Evolutionary conservation across 2,888 invertebrate species (phyloP).

Genomic region (Lepidonotus clava): DNA sequence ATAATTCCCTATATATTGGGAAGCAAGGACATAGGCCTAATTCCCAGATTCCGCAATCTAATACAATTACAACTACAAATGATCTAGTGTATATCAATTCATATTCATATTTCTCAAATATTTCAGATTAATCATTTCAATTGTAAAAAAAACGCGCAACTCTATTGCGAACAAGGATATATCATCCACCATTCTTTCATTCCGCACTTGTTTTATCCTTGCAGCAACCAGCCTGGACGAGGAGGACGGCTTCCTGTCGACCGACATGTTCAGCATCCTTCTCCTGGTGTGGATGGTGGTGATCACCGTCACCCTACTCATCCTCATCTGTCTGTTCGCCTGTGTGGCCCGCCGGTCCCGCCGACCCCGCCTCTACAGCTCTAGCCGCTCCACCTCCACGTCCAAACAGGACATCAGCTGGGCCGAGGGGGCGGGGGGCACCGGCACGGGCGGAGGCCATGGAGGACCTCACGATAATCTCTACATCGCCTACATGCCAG

Average conservation of each 20-base stretch:
- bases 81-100: background rate
- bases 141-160: too few relatives aligned
- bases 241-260: slow-evolving; percentile 21
- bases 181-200: background rate
- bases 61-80: too few relatives aligned
- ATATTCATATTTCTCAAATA: background rate
- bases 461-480: slow-evolving; percentile 48
- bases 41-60: too few relatives aligned
- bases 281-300: slow-evolving; percentile 34
- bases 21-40: too few relatives aligned
- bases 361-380: background rate
- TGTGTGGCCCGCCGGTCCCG: background rate
- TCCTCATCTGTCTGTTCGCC: slow-evolving; percentile 45
- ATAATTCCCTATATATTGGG: too few relatives aligned
- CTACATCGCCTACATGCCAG: slow-evolving; percentile 47
- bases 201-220: background rate
- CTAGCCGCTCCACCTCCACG: background rate
- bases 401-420: slow-evolving; percentile 29
- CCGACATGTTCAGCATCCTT: slow-evolving; percentile 8
- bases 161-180: too few relatives aligned
- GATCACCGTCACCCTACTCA: slow-evolving; percentile 43
- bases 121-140: too few relatives aligned
- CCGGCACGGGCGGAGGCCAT: too few relatives aligned
- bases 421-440: background rate
- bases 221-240: background rate